Evolutionary conservation across 2,113 vertebrate species (phyloP).

Genomic region (Nyctereutes procyonoides): DNA sequence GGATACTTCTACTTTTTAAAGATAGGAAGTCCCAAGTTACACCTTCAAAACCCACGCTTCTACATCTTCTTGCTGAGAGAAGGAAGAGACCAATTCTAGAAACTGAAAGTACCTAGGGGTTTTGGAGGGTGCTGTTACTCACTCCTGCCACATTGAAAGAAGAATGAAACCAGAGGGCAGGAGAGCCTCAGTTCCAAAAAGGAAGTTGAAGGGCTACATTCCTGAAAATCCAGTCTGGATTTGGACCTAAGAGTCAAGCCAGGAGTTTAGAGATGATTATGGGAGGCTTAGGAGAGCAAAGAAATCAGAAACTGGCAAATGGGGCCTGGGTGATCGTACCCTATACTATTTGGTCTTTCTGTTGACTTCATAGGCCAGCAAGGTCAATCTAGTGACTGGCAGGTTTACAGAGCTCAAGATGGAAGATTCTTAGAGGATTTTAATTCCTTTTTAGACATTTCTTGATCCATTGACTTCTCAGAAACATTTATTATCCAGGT

Average conservation of each 20-base stretch:
- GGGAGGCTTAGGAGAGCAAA: slow-evolving; percentile 4
- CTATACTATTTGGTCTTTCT: not conserved
- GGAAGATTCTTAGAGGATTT: not conserved
- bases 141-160: not conserved
- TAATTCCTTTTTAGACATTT: not conserved
- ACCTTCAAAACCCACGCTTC: not conserved
- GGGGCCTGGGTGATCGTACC: not conserved
- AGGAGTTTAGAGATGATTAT: slow-evolving; percentile 26
- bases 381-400: not conserved
- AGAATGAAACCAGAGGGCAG: not conserved
- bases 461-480: not conserved
- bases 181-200: not conserved
- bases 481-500: not conserved
- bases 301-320: not conserved
- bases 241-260: not conserved
- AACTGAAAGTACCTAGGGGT: not conserved
- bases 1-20: not conserved
- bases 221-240: not conserved
- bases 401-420: not conserved
- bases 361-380: not conserved
- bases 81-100: not conserved
- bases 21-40: not conserved
- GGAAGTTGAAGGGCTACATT: not conserved
- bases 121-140: not conserved
- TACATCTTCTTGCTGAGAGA: not conserved